Conservation (phyloP, 2,888 invertebrate genomes). For the Chalcosyrphus nemorum region DNA sequence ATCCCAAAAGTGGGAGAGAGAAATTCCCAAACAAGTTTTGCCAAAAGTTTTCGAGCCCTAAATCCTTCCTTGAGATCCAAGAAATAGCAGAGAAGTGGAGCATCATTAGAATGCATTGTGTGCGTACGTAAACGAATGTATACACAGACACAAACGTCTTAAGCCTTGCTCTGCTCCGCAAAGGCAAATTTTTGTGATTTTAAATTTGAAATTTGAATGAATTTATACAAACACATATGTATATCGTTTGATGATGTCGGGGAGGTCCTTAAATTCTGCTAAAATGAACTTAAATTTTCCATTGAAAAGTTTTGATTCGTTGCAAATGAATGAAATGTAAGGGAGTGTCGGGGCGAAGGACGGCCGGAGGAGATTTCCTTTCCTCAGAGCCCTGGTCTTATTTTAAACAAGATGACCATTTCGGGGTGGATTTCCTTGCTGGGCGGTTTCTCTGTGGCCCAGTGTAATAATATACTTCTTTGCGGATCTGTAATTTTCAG, state of each 20-base stretch:
- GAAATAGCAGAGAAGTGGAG: constrained; percentile 6
- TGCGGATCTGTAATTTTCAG: constrained; percentile 71
- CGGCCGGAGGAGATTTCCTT: neutral
- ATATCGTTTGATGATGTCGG: constrained; percentile 27
- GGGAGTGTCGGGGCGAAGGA: neutral
- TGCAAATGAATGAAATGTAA: constrained; percentile 63
- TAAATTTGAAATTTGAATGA: constrained; percentile 42
- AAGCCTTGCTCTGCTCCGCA: neutral
- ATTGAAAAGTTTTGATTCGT: constrained; percentile 69
- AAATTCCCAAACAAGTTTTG: constrained; percentile 36
- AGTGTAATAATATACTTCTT: constrained; percentile 65
- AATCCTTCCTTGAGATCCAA: constrained; percentile 36
- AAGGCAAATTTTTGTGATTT: constrained; percentile 19
- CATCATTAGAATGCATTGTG: constrained; percentile 53
- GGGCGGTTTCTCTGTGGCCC: constrained; percentile 41
- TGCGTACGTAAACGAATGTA: neutral
- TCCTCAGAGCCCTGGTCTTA: constrained; percentile 17
- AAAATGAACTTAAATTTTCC: constrained; percentile 48
- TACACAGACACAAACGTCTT: neutral
- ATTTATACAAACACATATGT: neutral
- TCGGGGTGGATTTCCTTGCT: constrained; percentile 14
- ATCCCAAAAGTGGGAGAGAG: neutral
- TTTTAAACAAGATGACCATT: constrained; percentile 59
- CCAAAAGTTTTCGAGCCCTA: constrained; percentile 17
- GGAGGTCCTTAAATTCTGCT: constrained; percentile 2